Evolutionary conservation across 2,888 invertebrate species (phyloP), one percentile per base, ranked within the genome.

Genomic region (Thera obeliscata): DNA sequence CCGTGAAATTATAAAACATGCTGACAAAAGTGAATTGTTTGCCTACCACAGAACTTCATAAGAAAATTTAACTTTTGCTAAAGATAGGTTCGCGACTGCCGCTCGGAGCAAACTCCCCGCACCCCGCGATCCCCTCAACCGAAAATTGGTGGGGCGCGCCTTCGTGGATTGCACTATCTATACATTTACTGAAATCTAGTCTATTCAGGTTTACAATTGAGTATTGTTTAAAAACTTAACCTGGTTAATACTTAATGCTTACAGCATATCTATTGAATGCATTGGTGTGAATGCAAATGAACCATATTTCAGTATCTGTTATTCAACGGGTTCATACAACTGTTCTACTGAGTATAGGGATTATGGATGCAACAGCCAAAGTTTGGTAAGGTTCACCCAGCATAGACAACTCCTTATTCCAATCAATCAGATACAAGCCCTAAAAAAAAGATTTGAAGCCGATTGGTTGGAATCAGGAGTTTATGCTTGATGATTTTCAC

Each of bases 141-240:
- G n/a, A n/a, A n/a, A n/a, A n/a, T n/a, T n/a, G n/a, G n/a, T n/a
- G n/a, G n/a, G n/a, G n/a, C n/a, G n/a, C n/a, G n/a, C n/a, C n/a
- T n/a, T n/a, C n/a, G n/a, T n/a, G n/a, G n/a, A n/a, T n/a, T n/a
- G n/a, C n/a, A n/a, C 61, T 63, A 65, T 68, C 66, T 56, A 62
- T 69, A 68, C 61, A 62, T 62, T 61, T 57, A 65, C 65, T n/a
- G 52, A 66, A 60, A 56, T 57, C 66, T 63, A 66, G 56, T 33
- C 56, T 64, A 63, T 65, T 61, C 54, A 63, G 41, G 36, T 70
- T 66, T 56, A 54, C 52, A 65, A 70, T 66, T 70, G 72, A 74
- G 74, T 75, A 75, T 74, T 74, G 70, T 71, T 57, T 74, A 72
- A 67, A 55, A 75, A 73, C 72, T 67, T 71, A 75, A 66, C 60